A percentile compares a stretch with the other conserved stretches of the same genome.
Conservation (phyloP, 2,797 vertebrate species). For the Capromys pilorides region DNA sequence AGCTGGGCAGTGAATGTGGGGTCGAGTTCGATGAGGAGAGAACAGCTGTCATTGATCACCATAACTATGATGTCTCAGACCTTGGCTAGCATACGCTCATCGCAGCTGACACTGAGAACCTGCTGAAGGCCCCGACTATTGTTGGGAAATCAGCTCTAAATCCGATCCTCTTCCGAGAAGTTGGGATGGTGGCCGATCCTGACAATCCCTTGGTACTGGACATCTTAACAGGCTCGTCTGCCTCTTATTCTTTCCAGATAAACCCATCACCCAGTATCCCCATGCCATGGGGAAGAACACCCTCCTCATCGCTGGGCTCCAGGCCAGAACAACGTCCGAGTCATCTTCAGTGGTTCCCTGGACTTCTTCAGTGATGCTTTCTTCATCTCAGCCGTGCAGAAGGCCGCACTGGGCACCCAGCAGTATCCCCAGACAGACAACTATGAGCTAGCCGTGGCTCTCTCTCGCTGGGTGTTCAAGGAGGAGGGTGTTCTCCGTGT, state of each 20-base stretch:
- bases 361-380: too few relatives aligned
- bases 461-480: conserved; percentile 99
- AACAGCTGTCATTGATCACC: conserved; percentile 97
- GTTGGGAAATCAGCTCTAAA: too few relatives aligned
- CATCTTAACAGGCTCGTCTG: conserved; percentile 97
- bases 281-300: too few relatives aligned
- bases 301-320: too few relatives aligned
- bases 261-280: conserved; percentile 96
- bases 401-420: too few relatives aligned
- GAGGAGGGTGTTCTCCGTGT: conserved; percentile 97
- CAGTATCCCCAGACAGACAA: conserved; percentile 93
- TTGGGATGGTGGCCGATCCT: conserved; percentile 99
- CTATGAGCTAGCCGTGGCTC: conserved; percentile 93
- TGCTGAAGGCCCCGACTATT: too few relatives aligned
- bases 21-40: conserved; percentile 98
- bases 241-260: conserved; percentile 98
- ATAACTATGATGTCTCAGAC: conserved; percentile 96
- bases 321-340: too few relatives aligned
- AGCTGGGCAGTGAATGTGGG: conserved; percentile 97
- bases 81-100: conserved; percentile 96
- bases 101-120: too few relatives aligned
- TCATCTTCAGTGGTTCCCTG: too few relatives aligned
- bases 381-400: too few relatives aligned
- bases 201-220: conserved; percentile 97
- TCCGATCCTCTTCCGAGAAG: too few relatives aligned